These are phyloP conservation scores for Nyctalus aviator DNA, from an alignment of 2,797 vertebrate species.

Conservation along the genomic window DNA sequence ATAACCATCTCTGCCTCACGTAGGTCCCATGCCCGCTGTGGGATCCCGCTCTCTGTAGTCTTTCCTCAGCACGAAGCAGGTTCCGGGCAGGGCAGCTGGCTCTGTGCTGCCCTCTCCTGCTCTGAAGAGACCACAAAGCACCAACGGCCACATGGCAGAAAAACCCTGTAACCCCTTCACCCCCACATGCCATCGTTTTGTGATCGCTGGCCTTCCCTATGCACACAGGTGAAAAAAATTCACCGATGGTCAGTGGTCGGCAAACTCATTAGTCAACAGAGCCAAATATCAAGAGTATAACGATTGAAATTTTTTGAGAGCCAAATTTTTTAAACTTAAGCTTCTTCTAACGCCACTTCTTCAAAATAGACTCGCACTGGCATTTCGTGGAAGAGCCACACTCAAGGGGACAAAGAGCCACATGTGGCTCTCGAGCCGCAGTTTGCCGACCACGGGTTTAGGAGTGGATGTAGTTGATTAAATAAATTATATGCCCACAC, in stretches of 20 bases:
- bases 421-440: no score
- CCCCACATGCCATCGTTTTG: neutral
- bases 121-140: slow-evolving; percentile 89
- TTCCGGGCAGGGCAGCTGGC: slow-evolving; percentile 89
- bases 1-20: neutral
- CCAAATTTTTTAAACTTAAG: no score
- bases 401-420: no score
- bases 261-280: no score
- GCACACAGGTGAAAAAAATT: neutral
- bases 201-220: neutral
- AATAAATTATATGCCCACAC: neutral
- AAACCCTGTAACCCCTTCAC: neutral
- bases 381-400: no score
- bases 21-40: no score
- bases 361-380: no score
- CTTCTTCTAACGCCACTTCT: no score
- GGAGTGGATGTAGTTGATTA: neutral
- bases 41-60: neutral
- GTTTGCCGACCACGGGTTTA: no score
- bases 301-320: no score
- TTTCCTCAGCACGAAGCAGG: slow-evolving; percentile 89
- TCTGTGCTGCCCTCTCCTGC: slow-evolving; percentile 88
- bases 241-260: neutral
- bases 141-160: slow-evolving; percentile 77
- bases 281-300: no score